Evolutionary conservation across 1,140 invertebrate species (phyloP).

Genomic region (Colletes latitarsis): DNA sequence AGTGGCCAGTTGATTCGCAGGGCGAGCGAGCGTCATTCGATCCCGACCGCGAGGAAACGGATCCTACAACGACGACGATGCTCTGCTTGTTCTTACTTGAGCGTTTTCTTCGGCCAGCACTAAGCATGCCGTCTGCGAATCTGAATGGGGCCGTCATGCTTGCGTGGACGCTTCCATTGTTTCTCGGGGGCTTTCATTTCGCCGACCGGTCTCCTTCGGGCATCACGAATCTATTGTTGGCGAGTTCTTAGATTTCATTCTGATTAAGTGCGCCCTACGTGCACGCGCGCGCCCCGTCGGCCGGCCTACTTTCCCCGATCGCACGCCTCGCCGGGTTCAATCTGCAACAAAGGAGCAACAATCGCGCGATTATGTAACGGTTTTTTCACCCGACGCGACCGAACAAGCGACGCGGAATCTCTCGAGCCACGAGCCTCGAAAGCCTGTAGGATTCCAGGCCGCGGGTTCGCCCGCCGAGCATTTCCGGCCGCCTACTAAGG

Average conservation of each 20-base stretch:
- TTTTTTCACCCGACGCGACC: background rate
- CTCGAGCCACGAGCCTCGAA: background rate
- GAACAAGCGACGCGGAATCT: background rate
- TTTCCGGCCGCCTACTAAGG: conserved; percentile 34
- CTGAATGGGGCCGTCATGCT: conserved; percentile 65
- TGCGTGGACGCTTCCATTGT: conserved; percentile 66
- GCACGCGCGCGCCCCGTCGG: conserved; percentile 3
- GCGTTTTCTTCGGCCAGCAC: conserved; percentile 52
- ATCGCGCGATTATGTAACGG: conserved; percentile 5
- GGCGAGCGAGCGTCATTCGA: too few relatives aligned
- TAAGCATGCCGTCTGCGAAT: conserved; percentile 60
- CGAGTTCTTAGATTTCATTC: conserved; percentile 59
- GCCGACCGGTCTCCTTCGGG: conserved; percentile 44
- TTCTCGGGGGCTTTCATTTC: conserved; percentile 62
- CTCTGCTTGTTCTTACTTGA: conserved; percentile 53
- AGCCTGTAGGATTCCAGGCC: background rate
- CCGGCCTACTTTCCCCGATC: conserved; percentile 30
- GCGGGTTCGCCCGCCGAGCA: background rate
- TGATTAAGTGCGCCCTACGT: conserved; percentile 51
- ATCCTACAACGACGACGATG: background rate
- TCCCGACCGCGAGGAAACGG: too few relatives aligned
- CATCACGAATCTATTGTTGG: conserved; percentile 51
- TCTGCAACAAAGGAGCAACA: conserved; percentile 50
- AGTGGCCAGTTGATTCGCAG: too few relatives aligned
- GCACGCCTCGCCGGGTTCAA: conserved; percentile 19